A percentile compares a stretch with the other conserved stretches of the same genome.
Conservation (phyloP, 2,797 vertebrate species). For the Eulemur mongoz region DNA sequence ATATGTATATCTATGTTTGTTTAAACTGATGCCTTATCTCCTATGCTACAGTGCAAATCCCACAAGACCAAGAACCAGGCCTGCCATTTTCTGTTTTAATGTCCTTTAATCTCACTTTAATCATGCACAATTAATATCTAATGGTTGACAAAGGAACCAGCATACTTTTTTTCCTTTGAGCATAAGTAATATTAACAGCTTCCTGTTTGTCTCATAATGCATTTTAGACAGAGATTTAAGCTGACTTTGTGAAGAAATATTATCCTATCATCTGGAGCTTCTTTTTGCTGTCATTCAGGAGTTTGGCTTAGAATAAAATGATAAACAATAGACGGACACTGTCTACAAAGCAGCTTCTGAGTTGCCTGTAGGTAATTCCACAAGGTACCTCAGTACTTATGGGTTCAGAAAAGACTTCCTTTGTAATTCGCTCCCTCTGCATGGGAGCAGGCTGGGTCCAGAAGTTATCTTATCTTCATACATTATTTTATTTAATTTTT, state of each 20-base stretch:
- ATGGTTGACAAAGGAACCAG: background rate
- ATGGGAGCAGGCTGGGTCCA: background rate
- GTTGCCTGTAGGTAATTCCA: background rate
- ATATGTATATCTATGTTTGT: background rate
- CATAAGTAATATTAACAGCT: background rate
- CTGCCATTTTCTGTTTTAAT: conserved; percentile 47
- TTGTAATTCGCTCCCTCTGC: conserved; percentile 16
- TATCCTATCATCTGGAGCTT: background rate
- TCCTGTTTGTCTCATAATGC: background rate
- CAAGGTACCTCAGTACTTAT: background rate
- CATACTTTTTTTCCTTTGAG: background rate
- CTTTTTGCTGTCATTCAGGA: background rate
- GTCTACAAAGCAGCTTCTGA: background rate
- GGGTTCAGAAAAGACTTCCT: background rate
- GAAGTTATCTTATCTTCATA: background rate
- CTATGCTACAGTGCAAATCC: background rate
- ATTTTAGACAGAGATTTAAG: background rate
- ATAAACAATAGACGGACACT: background rate
- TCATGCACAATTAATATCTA: conserved; percentile 7
- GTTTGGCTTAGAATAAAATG: background rate
- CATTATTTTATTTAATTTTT: background rate
- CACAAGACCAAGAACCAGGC: background rate
- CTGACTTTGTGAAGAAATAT: conserved; percentile 1
- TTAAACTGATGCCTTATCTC: background rate
- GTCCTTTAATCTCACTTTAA: background rate